Evolutionary conservation across 2,113 vertebrate species (phyloP).

Genomic region (Suricata suricatta): DNA sequence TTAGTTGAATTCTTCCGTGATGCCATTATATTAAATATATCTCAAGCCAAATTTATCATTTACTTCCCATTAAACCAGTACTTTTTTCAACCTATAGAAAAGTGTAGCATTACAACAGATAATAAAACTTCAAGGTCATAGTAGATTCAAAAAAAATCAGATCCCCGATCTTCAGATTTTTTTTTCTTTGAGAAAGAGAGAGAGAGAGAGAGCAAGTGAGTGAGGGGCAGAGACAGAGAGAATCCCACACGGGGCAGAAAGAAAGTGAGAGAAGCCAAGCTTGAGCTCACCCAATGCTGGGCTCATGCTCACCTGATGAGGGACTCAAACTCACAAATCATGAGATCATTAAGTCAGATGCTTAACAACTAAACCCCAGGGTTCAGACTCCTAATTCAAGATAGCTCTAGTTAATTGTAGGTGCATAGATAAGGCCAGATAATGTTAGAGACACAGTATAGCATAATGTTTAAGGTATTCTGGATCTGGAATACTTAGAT

Average conservation of each 20-base stretch:
- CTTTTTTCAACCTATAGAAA: background rate
- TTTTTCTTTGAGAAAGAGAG: no score
- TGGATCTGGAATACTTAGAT: background rate
- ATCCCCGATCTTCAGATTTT: background rate
- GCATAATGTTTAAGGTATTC: background rate
- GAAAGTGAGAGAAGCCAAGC: no score
- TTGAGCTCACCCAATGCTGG: no score
- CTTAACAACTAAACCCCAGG: no score
- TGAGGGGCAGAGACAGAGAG: no score
- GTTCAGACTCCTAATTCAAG: constrained; percentile 31
- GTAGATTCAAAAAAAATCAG: background rate
- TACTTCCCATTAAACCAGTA: background rate
- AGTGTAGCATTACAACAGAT: background rate
- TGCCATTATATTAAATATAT: background rate
- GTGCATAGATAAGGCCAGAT: background rate
- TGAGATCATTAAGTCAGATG: no score
- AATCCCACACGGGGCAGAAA: no score
- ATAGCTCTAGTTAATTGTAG: background rate
- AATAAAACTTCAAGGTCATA: background rate
- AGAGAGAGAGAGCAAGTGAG: no score
- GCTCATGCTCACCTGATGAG: no score
- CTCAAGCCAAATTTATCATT: background rate
- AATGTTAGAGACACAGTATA: background rate
- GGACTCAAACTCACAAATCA: no score
- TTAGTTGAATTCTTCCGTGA: background rate